Base-by-base conservation (phyloP, 2,888 invertebrate genomes). In the Schrankia costaestrigalis region DNA sequence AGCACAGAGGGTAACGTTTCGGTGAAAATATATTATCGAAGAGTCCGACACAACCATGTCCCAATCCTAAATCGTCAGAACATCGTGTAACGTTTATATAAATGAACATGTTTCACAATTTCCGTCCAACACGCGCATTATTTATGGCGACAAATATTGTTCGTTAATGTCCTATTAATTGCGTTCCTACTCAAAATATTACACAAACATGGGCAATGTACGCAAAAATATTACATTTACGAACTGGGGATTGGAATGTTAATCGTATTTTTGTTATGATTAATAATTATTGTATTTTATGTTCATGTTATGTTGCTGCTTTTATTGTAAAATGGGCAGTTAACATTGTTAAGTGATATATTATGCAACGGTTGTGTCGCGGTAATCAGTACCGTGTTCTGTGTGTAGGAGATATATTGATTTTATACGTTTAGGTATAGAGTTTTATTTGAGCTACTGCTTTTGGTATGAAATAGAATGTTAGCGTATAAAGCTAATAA, bases 111-210 rank as follows among this genome's bases (percentile, higher is more conserved):
- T 44, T 58, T 31, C 41, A 42, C 39, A 59, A 58, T 48, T 47
- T 37, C 44, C 35, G 24, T 46, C 33, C 70, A 59, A 54, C 63
- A 56, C 58, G 46, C 46, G 48, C 26, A 46, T 64, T 69, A 77
- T 75, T 75, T 76, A 77, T 69, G 41, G 63, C 63, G 58, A 68
- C 70, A 72, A 74, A 70, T 70, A 75, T 71, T 68, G 62, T 62
- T 46, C 58, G 56, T 56, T 68, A 63, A 64, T 62, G 51, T 50
- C 52, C 58, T 54, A 64, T 70, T 69, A 65, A 69, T 71, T 58
- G 57, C 63, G 48, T 23, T 33, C 41, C 28, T 13, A 41, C 37
- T 42, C 57, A 53, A 46, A 45, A 24, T 37, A 37, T 37, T 31
- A 32, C 24, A 32, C 28, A 21, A 26, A 17, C 14, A 25, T 9